phyloP scores from a whole-genome alignment of 1,140 invertebrate species.

The Temnothorax curvispinosus region DNA sequence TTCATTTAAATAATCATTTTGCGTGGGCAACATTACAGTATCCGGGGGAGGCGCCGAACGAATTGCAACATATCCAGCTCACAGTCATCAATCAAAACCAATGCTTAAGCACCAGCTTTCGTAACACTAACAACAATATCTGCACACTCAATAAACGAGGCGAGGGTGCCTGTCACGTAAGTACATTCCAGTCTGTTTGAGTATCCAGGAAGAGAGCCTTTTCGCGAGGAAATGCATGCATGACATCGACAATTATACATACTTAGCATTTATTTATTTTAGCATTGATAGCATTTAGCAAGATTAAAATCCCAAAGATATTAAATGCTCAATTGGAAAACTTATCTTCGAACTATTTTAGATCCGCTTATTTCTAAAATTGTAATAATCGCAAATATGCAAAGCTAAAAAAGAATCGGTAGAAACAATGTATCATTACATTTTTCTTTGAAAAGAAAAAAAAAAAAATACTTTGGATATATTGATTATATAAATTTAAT shows the following conservation, averaged over 20 bases:
- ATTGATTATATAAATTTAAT: not conserved
- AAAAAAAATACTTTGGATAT: not conserved
- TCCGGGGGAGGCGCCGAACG: constrained; percentile 86
- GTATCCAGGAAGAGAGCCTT: constrained; percentile 24
- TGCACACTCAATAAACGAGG: constrained; percentile 87
- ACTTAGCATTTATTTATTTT: not conserved
- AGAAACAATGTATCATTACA: not conserved
- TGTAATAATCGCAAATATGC: not conserved
- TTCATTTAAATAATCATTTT: not conserved
- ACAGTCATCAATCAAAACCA: constrained; percentile 86
- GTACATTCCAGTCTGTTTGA: constrained; percentile 73
- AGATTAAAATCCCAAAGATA: not conserved
- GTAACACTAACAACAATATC: constrained; percentile 84
- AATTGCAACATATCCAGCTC: constrained; percentile 86
- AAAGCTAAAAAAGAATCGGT: not conserved
- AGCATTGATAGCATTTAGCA: not conserved
- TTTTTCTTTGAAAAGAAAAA: not conserved
- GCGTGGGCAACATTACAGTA: constrained; percentile 81
- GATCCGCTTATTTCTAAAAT: not conserved
- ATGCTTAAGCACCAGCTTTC: constrained; percentile 81
- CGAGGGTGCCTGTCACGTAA: constrained; percentile 88
- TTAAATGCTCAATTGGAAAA: constrained; percentile 8
- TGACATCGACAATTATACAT: not conserved
- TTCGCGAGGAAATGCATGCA: not conserved
- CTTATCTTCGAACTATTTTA: not conserved